These are phyloP conservation scores for Tridacna gigas DNA, from an alignment of 2,888 invertebrate species.

Conservation along the genomic window DNA sequence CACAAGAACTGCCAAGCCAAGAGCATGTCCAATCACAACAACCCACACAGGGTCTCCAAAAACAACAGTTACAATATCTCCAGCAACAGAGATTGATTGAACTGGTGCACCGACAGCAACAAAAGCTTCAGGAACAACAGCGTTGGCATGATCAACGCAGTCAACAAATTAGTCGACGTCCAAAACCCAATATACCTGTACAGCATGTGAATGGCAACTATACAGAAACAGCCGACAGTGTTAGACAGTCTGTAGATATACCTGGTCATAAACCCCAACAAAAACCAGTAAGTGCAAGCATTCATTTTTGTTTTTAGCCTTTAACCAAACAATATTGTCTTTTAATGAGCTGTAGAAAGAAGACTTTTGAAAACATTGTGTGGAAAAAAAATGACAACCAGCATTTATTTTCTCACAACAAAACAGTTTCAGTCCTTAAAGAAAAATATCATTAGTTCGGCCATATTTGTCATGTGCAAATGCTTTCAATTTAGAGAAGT, in stretches of 20 bases:
- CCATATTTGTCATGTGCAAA: too few relatives aligned
- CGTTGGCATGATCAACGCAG: slow-evolving; percentile 32
- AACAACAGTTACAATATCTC: slow-evolving; percentile 52
- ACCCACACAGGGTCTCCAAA: slow-evolving; percentile 50
- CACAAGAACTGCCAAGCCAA: slow-evolving; percentile 34
- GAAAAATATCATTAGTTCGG: too few relatives aligned
- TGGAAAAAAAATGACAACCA: background rate
- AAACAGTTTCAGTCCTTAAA: too few relatives aligned
- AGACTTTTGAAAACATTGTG: background rate
- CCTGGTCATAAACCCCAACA: slow-evolving; percentile 54
- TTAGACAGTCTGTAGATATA: slow-evolving; percentile 51
- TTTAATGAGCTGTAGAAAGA: background rate
- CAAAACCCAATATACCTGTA: slow-evolving; percentile 16
- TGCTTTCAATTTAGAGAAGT: too few relatives aligned
- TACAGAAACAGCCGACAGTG: slow-evolving; percentile 6
- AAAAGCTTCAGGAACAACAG: slow-evolving; percentile 54
- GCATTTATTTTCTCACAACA: too few relatives aligned
- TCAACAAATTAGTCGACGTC: slow-evolving; percentile 10
- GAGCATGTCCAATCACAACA: slow-evolving; percentile 17
- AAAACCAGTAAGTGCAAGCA: slow-evolving; percentile 41
- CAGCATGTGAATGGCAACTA: slow-evolving; percentile 10
- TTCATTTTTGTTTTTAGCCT: background rate
- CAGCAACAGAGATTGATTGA: slow-evolving; percentile 62
- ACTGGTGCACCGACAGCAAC: slow-evolving; percentile 59
- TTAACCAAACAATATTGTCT: background rate